Conservation (phyloP, 2,888 invertebrate species). For the Malacosoma neustria region DNA sequence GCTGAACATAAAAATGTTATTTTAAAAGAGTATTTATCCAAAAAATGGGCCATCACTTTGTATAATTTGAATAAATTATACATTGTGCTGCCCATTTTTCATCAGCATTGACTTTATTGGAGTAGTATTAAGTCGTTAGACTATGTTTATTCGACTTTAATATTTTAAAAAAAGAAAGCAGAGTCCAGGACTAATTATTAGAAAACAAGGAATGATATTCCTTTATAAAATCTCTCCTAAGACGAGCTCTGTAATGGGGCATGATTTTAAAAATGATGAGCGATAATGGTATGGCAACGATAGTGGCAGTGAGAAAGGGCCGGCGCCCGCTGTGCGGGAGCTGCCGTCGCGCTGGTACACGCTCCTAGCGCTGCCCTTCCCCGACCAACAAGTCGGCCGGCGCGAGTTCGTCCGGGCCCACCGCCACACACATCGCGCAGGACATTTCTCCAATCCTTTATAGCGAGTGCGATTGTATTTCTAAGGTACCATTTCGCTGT, state of each 20-base stretch:
- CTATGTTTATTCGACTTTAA: too few species aligned
- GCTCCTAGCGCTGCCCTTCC: conserved; percentile 92
- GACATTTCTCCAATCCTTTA: conserved; percentile 91
- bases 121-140: too few species aligned
- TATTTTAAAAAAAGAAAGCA: too few species aligned
- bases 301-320: conserved; percentile 45
- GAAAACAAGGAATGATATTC: too few species aligned
- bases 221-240: too few species aligned
- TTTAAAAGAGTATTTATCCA: too few species aligned
- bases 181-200: too few species aligned
- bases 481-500: conserved; percentile 50
- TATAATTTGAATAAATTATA: conserved; percentile 36
- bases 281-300: conserved; percentile 13
- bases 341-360: conserved; percentile 92
- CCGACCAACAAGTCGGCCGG: conserved; percentile 93
- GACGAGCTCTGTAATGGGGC: too few species aligned
- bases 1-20: too few species aligned
- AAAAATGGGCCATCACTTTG: too few species aligned
- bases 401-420: conserved; percentile 86
- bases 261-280: conserved; percentile 38
- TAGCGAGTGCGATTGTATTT: conserved; percentile 69
- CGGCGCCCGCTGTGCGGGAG: conserved; percentile 62
- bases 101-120: too few species aligned
- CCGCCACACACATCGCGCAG: conserved; percentile 82
- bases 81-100: not conserved